Evolutionary conservation across 1,140 invertebrate species (phyloP).

Genomic region (Diorhabda elongata): DNA sequence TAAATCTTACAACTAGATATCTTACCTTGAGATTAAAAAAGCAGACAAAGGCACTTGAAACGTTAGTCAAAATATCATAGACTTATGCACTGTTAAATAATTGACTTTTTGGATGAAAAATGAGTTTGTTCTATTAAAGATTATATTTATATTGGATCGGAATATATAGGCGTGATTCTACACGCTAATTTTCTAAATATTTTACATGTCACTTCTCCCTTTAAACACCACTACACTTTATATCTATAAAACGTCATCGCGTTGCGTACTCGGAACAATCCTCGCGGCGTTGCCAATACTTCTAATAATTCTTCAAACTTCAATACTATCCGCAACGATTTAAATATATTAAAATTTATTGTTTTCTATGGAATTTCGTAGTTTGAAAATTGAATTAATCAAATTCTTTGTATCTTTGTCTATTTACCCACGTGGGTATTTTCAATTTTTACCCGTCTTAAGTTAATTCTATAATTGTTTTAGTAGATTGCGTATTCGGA

Average conservation of each 20-base stretch:
- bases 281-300: not conserved
- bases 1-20: too few relatives aligned
- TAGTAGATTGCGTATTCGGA: too few relatives aligned
- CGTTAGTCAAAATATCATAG: too few relatives aligned
- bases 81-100: not conserved
- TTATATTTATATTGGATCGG: constrained; percentile 1
- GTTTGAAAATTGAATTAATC: too few relatives aligned
- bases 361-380: too few relatives aligned
- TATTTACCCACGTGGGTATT: too few relatives aligned
- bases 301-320: not conserved
- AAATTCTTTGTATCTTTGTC: too few relatives aligned
- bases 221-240: not conserved
- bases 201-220: constrained; percentile 15
- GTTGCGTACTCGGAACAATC: constrained; percentile 7
- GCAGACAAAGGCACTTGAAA: too few relatives aligned
- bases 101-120: not conserved
- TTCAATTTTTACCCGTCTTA: too few relatives aligned
- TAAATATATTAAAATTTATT: not conserved
- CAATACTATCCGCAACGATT: not conserved
- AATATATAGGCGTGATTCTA: constrained; percentile 10
- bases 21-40: too few relatives aligned
- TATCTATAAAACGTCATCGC: not conserved
- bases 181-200: constrained; percentile 10
- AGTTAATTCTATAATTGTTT: too few relatives aligned
- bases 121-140: too few relatives aligned